Conservation (phyloP, 2,888 invertebrate genomes). For the Sinopyrophorus schimmeli region DNA sequence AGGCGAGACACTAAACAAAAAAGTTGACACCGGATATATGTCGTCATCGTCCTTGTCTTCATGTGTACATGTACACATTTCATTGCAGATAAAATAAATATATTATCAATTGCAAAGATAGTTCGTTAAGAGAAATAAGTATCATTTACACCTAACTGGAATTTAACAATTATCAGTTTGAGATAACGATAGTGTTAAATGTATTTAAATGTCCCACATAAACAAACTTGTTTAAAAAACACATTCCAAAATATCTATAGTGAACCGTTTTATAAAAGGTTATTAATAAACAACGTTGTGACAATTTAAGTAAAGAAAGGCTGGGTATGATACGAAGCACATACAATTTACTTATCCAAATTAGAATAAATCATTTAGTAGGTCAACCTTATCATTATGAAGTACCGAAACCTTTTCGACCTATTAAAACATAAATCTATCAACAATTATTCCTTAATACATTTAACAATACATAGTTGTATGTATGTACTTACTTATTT, state of each 20-base stretch:
- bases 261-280: slow-evolving; percentile 12
- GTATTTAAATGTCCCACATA: slow-evolving; percentile 29
- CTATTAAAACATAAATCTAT: slow-evolving; percentile 2
- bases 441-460: too few species aligned
- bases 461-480: too few species aligned
- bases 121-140: not conserved
- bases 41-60: slow-evolving; percentile 39
- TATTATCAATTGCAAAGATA: slow-evolving; percentile 19
- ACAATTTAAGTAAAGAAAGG: slow-evolving; percentile 28
- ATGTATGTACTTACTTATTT: too few species aligned
- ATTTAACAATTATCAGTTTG: slow-evolving; percentile 18
- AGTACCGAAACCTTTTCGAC: slow-evolving; percentile 4
- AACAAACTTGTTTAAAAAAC: slow-evolving; percentile 21
- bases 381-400: slow-evolving; percentile 18
- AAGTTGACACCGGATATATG: slow-evolving; percentile 43
- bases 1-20: slow-evolving; percentile 37
- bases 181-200: slow-evolving; percentile 21
- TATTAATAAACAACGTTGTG: slow-evolving; percentile 15
- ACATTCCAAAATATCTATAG: slow-evolving; percentile 13
- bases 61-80: slow-evolving; percentile 30
- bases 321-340: slow-evolving; percentile 23
- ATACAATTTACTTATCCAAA: slow-evolving; percentile 17
- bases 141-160: slow-evolving; percentile 9
- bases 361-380: slow-evolving; percentile 19
- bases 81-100: slow-evolving; percentile 22